Conservation (phyloP, 2,113 vertebrate genomes). For the Lathamus discolor region DNA sequence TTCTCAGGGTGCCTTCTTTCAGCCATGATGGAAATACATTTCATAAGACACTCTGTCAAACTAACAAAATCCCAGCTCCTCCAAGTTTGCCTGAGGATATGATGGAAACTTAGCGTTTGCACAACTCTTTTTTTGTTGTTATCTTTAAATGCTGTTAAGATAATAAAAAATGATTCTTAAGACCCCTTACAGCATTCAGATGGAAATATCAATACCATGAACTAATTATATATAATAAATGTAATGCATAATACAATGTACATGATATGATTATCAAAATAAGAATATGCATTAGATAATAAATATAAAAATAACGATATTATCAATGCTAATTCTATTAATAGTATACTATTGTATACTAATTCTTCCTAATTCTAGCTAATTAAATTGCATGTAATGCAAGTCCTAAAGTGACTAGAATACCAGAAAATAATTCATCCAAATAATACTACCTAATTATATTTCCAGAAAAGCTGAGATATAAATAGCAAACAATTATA, state of each 20-base stretch:
- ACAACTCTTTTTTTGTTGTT: neutral
- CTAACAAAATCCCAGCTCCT: neutral
- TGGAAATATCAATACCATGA: neutral
- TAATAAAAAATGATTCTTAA: neutral
- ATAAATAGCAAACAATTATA: neutral
- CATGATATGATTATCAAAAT: neutral
- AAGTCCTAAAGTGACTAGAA: neutral
- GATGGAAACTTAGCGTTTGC: neutral
- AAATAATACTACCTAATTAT: neutral
- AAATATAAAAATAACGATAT: neutral
- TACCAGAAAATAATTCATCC: neutral
- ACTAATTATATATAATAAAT: neutral
- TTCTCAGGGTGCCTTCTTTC: neutral
- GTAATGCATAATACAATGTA: neutral
- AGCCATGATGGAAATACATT: neutral
- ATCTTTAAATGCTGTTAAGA: neutral
- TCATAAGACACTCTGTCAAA: neutral
- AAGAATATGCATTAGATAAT: neutral
- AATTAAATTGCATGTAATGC: neutral
- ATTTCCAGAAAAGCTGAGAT: neutral
- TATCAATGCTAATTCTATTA: neutral
- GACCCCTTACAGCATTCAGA: neutral
- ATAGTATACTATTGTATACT: neutral
- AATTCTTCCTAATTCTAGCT: neutral
- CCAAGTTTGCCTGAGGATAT: neutral